Conservation (phyloP, 2,888 invertebrate species). For the Drosophila longiperda region DNA sequence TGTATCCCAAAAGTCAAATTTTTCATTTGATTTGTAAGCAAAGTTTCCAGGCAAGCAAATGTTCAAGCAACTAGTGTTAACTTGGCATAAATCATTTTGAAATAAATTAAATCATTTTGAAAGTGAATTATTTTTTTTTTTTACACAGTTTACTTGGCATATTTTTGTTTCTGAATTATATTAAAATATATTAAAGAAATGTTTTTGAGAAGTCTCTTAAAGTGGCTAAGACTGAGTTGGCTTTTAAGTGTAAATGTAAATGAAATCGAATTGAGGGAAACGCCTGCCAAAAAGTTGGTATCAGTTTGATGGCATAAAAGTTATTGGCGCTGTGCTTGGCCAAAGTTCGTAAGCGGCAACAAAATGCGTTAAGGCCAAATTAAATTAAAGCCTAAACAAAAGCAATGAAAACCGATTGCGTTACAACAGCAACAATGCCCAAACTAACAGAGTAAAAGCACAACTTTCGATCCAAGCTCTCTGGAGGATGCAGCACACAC, state of each 20-base stretch:
- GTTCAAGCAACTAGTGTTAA: too few relatives aligned
- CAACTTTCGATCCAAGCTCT: constrained; percentile 25
- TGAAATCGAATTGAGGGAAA: neutral
- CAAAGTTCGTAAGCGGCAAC: constrained; percentile 12
- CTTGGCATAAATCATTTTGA: neutral
- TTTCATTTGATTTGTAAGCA: neutral
- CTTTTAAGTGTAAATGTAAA: constrained; percentile 16
- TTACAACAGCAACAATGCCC: constrained; percentile 42
- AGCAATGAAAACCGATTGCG: constrained; percentile 42
- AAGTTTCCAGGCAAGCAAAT: neutral
- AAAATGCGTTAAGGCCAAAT: constrained; percentile 49
- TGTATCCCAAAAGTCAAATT: neutral
- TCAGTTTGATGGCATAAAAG: constrained; percentile 16
- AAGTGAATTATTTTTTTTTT: neutral
- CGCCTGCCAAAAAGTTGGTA: constrained; percentile 1
- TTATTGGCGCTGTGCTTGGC: constrained; percentile 4
- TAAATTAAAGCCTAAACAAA: constrained; percentile 65
- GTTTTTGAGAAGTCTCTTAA: neutral
- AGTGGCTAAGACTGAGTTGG: neutral
- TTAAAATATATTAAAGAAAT: neutral
- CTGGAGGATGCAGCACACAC: constrained; percentile 24
- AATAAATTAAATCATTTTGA: neutral
- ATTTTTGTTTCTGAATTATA: neutral
- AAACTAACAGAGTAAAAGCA: constrained; percentile 39
- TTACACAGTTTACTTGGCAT: neutral